Conservation (phyloP, 2,113 vertebrate species). For the Camelus bactrianus region DNA sequence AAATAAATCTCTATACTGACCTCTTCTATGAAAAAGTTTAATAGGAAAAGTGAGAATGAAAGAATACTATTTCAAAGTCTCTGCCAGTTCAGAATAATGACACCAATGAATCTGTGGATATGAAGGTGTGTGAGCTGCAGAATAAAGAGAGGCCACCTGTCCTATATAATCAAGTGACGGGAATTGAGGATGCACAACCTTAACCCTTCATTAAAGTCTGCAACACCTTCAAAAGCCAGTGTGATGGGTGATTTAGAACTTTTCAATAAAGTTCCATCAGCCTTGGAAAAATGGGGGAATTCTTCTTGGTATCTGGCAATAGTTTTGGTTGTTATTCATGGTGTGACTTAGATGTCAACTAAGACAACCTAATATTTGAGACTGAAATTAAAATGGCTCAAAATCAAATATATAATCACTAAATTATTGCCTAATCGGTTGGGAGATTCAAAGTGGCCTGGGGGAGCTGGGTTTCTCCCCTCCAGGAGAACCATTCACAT, state of each 20-base stretch:
- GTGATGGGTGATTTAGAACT: not conserved
- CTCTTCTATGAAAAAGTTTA: slow-evolving; percentile 22
- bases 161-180: not conserved
- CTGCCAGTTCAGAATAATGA: not conserved
- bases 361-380: slow-evolving; percentile 11
- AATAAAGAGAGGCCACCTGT: not conserved
- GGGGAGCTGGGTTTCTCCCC: not conserved
- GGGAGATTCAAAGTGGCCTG: not conserved
- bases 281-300: not conserved
- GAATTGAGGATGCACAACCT: not conserved
- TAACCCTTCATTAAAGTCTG: not conserved
- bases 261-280: not conserved
- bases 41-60: not conserved
- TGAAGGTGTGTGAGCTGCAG: not conserved
- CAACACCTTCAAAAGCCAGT: not conserved
- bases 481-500: not conserved
- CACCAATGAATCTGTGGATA: not conserved
- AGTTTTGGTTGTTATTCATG: not conserved
- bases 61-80: not conserved
- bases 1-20: slow-evolving; percentile 5
- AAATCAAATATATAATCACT: not conserved
- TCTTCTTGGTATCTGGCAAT: not conserved
- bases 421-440: not conserved
- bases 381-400: not conserved
- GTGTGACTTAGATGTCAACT: not conserved